A percentile compares a stretch with the other conserved stretches of the same genome.
These are phyloP conservation scores for Sinonovacula constricta DNA, from an alignment of 1,140 invertebrate species.

Conservation along the genomic window DNA sequence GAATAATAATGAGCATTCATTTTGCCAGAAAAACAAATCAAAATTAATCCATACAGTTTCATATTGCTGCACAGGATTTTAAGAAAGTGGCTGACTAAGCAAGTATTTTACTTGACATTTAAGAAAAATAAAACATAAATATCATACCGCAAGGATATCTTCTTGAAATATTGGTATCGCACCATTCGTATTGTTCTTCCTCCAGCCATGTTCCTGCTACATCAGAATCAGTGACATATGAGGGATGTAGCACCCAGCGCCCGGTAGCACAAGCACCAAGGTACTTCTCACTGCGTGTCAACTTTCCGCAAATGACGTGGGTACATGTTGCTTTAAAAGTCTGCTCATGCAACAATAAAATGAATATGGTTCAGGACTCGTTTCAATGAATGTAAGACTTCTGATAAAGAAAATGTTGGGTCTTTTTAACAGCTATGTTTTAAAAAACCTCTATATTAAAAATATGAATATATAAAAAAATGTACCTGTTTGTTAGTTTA, in stretches of 20 bases:
- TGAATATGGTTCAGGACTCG: not conserved
- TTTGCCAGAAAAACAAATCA: too few relatives aligned
- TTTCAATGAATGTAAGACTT: not conserved
- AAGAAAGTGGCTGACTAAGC: too few relatives aligned
- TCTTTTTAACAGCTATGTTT: not conserved
- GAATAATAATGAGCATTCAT: too few relatives aligned
- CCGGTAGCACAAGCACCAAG: constrained; percentile 65
- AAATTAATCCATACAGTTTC: too few relatives aligned
- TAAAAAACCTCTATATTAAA: not conserved
- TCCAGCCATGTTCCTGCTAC: constrained; percentile 52
- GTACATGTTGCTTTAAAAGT: constrained; percentile 58
- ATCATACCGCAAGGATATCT: too few relatives aligned
- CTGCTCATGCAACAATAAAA: too few relatives aligned
- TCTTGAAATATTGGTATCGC: constrained; percentile 7
- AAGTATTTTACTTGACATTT: too few relatives aligned
- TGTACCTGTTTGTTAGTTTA: too few relatives aligned
- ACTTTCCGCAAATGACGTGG: constrained; percentile 62
- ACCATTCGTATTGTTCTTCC: constrained; percentile 65
- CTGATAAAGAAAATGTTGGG: not conserved
- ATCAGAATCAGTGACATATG: constrained; percentile 50
- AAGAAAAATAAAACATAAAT: too few relatives aligned
- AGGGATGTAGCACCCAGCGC: constrained; percentile 60
- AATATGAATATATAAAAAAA: not conserved
- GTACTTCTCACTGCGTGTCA: constrained; percentile 63
- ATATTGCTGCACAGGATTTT: too few relatives aligned